Percentiles rank a stretch among this genome's conserved stretches.
phyloP scores from a whole-genome alignment of 1,140 invertebrate species.

The Zaprionus ornatus region DNA sequence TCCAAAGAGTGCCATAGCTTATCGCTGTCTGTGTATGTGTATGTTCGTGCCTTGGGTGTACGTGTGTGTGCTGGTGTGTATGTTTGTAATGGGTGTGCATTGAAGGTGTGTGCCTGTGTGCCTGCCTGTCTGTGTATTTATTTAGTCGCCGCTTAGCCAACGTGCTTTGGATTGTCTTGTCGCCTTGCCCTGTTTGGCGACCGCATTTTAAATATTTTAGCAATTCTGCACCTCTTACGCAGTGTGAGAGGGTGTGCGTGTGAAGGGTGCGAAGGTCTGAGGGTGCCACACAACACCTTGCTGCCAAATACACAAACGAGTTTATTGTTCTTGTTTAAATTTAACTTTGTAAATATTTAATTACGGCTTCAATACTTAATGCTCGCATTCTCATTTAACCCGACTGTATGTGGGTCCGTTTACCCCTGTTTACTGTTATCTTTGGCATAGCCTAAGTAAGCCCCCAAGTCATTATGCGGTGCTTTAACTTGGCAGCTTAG shows the following conservation, averaged over 20 bases:
- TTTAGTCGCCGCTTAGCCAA: constrained; percentile 34
- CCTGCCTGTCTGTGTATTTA: constrained; percentile 22
- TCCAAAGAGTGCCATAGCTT: constrained; percentile 38
- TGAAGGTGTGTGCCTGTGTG: not conserved
- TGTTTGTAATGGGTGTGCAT: not conserved
- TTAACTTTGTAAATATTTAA: constrained; percentile 72
- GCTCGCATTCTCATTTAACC: constrained; percentile 24
- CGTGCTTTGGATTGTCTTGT: constrained; percentile 25
- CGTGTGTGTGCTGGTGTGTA: constrained; percentile 12
- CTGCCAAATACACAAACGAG: constrained; percentile 24
- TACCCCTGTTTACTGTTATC: not conserved
- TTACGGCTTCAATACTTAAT: constrained; percentile 42
- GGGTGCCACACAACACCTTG: not conserved
- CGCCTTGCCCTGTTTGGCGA: constrained; percentile 16
- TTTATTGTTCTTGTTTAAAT: constrained; percentile 58
- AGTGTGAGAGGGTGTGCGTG: not conserved
- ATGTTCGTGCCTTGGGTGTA: too few species aligned
- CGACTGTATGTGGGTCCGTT: constrained; percentile 7
- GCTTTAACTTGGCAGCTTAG: constrained; percentile 1
- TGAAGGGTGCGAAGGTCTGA: not conserved
- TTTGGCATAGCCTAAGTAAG: not conserved
- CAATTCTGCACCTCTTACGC: constrained; percentile 60
- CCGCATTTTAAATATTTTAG: constrained; percentile 68
- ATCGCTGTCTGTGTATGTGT: constrained; percentile 10
- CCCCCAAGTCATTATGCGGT: constrained; percentile 28